phyloP scores from a whole-genome alignment of 2,888 invertebrate species.

The Drosophila lacicola region DNA sequence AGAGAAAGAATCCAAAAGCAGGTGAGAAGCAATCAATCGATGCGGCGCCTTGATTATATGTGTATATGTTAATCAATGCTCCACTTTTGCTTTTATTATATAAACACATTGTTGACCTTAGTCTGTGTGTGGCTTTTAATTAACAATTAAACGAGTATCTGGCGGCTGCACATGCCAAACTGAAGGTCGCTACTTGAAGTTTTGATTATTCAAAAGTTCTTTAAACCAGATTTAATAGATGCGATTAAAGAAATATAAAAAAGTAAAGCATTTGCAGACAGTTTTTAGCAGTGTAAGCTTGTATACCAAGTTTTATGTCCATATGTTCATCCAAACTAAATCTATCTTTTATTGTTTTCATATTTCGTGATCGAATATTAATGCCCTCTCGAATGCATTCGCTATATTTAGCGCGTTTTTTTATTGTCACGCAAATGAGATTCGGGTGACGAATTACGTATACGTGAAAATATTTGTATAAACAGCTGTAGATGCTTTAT shows the following conservation, averaged over 20 bases:
- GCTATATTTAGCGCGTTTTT: slow-evolving; percentile 36
- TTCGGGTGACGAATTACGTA: slow-evolving; percentile 37
- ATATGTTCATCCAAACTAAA: too few species aligned
- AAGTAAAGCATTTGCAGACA: too few species aligned
- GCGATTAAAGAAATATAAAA: too few species aligned
- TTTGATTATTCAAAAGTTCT: background rate
- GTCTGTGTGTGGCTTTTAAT: slow-evolving; percentile 50
- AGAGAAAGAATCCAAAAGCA: background rate
- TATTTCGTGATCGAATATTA: background rate
- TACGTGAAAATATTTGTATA: slow-evolving; percentile 25
- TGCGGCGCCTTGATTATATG: slow-evolving; percentile 14
- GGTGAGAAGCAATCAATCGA: background rate
- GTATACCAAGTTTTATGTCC: too few species aligned
- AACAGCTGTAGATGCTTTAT: slow-evolving; percentile 21
- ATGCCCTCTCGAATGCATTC: background rate
- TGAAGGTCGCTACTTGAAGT: slow-evolving; percentile 45
- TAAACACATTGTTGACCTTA: slow-evolving; percentile 50
- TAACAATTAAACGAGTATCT: slow-evolving; percentile 38
- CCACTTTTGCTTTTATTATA: slow-evolving; percentile 34
- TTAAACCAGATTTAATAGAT: too few species aligned
- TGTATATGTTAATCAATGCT: slow-evolving; percentile 52
- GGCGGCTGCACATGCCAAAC: slow-evolving; percentile 11
- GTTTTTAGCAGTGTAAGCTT: too few species aligned
- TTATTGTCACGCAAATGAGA: slow-evolving; percentile 29
- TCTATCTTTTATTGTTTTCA: background rate